Evolutionary conservation across 2,797 vertebrate species (phyloP).

Genomic region (Coluber constrictor): DNA sequence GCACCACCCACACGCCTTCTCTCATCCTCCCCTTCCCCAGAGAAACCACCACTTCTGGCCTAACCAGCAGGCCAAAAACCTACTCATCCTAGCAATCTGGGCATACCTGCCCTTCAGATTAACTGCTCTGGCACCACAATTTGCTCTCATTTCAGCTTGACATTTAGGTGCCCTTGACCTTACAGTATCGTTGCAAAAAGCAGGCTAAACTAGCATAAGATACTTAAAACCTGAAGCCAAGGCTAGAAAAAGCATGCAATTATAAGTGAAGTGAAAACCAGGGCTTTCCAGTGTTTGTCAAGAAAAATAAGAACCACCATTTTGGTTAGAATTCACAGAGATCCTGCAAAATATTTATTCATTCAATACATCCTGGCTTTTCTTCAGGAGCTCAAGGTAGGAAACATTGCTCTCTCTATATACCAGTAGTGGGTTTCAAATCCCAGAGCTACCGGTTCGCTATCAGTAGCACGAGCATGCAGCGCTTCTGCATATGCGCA

Average conservation of each 20-base stretch:
- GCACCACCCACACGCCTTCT: conserved; percentile 60
- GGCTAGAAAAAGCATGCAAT: not conserved
- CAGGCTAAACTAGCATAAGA: not conserved
- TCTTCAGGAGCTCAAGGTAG: not conserved
- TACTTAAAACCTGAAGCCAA: not conserved
- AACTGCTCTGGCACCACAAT: conserved; percentile 19
- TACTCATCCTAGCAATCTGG: conserved; percentile 25
- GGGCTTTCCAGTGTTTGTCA: not conserved
- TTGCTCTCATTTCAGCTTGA: not conserved
- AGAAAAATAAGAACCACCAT: not conserved
- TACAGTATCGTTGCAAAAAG: not conserved
- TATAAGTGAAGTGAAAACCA: not conserved
- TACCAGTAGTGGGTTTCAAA: too few species aligned
- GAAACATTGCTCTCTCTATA: not conserved
- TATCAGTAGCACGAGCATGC: too few species aligned
- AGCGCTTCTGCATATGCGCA: too few species aligned
- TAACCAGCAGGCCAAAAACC: not conserved
- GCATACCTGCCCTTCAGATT: conserved; percentile 56
- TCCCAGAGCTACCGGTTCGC: too few species aligned
- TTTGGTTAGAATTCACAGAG: not conserved
- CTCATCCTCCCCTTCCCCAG: conserved; percentile 62
- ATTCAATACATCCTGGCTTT: not conserved
- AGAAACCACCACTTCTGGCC: conserved; percentile 59
- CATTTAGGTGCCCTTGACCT: not conserved
- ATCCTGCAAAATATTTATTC: not conserved